A percentile compares a stretch with the other conserved stretches of the same genome.
Evolutionary conservation across 2,888 invertebrate genomes (phyloP).

Genomic region (Hypercompe scribonia): DNA sequence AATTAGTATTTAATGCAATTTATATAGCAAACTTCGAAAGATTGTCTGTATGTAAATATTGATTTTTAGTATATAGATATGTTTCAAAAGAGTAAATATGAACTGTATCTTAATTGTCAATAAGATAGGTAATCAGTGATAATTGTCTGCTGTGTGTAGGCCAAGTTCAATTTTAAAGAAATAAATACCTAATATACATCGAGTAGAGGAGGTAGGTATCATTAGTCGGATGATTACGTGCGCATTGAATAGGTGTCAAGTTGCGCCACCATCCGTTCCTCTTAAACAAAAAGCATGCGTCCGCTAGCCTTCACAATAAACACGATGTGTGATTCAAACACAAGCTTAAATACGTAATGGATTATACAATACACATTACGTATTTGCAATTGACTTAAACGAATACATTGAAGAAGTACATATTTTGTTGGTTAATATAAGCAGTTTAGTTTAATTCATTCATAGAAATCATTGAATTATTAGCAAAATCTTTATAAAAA

Average conservation of each 20-base stretch:
- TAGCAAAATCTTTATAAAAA: not conserved
- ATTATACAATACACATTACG: constrained; percentile 22
- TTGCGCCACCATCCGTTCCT: constrained; percentile 70
- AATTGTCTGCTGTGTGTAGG: constrained; percentile 39
- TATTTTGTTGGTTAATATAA: not conserved
- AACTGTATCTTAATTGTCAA: not conserved
- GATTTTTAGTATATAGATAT: not conserved
- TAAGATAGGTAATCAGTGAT: constrained; percentile 6
- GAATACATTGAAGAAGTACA: constrained; percentile 34
- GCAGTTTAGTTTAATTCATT: not conserved
- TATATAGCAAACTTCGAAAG: not conserved
- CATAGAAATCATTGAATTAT: not conserved
- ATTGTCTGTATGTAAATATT: not conserved
- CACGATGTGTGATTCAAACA: constrained; percentile 59
- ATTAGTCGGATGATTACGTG: constrained; percentile 65
- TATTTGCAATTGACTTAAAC: constrained; percentile 24
- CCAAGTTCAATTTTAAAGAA: constrained; percentile 72
- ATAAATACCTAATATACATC: constrained; percentile 13
- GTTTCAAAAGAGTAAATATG: not conserved
- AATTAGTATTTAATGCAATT: not conserved
- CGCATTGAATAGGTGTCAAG: constrained; percentile 57
- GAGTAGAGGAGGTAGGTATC: constrained; percentile 54
- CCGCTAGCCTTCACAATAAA: constrained; percentile 68
- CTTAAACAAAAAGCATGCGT: constrained; percentile 70
- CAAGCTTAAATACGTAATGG: constrained; percentile 34